phyloP scores from a whole-genome alignment of 35 echinoderm and acorn worm species.

The Anneissia japonica region DNA sequence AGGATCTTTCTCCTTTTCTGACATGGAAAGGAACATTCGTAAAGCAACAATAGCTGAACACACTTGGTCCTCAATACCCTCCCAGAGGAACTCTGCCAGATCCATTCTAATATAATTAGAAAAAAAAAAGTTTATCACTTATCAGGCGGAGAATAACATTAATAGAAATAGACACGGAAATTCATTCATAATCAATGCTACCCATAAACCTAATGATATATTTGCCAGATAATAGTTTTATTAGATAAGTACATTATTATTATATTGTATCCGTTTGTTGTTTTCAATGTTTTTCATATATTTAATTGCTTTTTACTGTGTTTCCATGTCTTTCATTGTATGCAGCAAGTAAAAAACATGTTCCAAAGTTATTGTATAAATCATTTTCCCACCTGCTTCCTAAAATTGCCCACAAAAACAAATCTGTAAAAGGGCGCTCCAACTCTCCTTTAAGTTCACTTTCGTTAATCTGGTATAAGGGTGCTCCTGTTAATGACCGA shows the following conservation, averaged over 20 bases:
- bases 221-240: too few relatives aligned
- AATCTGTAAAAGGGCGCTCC: conserved; percentile 68
- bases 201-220: too few relatives aligned
- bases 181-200: too few relatives aligned
- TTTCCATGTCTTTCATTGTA: too few relatives aligned
- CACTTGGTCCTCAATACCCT: conserved; percentile 42
- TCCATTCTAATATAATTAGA: conserved; percentile 36
- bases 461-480: conserved; percentile 32
- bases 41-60: conserved; percentile 54
- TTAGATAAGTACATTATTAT: too few relatives aligned
- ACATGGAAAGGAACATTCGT: conserved; percentile 51
- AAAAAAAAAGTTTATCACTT: not conserved
- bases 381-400: conserved; percentile 48
- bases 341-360: too few relatives aligned
- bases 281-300: too few relatives aligned
- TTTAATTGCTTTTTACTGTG: too few relatives aligned
- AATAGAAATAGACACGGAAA: too few relatives aligned
- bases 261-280: too few relatives aligned
- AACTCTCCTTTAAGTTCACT: conserved; percentile 32
- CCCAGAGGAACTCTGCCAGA: conserved; percentile 78
- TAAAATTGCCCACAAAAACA: conserved; percentile 64
- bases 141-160: too few relatives aligned
- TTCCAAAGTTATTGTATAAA: too few relatives aligned
- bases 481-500: conserved; percentile 42
- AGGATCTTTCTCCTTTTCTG: conserved; percentile 13